Conservation (phyloP, 2,113 vertebrate genomes). For the Hippocampus guttulatus region DNA sequence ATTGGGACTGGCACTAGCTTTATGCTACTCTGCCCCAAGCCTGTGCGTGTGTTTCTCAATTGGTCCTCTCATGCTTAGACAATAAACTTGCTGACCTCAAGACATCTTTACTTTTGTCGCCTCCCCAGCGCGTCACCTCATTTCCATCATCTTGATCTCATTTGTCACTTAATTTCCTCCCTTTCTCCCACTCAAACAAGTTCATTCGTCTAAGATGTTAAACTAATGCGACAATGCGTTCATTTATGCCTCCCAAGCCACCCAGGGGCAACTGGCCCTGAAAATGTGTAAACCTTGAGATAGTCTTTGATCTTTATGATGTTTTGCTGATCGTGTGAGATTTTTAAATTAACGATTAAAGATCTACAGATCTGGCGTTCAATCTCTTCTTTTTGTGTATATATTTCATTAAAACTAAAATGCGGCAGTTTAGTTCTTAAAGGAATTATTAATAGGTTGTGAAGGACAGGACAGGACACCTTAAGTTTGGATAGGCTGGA, state of each 20-base stretch:
- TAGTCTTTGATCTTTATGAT: neutral
- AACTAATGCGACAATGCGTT: neutral
- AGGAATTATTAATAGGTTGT: no score
- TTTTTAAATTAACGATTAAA: neutral
- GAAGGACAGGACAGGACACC: no score
- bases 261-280: neutral
- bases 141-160: slow-evolving; percentile 19
- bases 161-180: slow-evolving; percentile 16
- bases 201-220: neutral
- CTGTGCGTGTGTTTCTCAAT: slow-evolving; percentile 20
- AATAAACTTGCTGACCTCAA: slow-evolving; percentile 39
- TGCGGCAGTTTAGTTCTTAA: no score
- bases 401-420: neutral
- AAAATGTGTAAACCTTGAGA: neutral
- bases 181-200: neutral
- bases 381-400: neutral
- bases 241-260: neutral
- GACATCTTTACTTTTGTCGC: slow-evolving; percentile 2
- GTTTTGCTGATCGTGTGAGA: neutral
- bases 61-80: slow-evolving; percentile 33
- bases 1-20: slow-evolving; percentile 34
- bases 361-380: neutral
- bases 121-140: slow-evolving; percentile 13
- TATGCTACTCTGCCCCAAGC: slow-evolving; percentile 11
- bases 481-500: neutral